Conservation (phyloP, 2,113 vertebrate genomes). For the Microcebus griseorufus region DNA sequence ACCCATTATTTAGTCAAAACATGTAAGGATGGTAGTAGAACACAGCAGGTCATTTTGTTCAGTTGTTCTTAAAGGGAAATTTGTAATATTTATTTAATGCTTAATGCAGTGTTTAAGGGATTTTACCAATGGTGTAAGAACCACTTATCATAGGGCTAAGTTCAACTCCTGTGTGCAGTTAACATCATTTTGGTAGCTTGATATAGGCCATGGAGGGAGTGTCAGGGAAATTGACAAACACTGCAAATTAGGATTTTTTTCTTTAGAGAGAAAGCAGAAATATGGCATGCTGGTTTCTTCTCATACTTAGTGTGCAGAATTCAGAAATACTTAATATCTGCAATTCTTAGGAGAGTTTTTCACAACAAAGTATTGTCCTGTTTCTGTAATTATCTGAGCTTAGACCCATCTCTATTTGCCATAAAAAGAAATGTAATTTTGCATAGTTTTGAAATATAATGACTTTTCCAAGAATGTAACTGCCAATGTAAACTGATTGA, state of each 20-base stretch:
- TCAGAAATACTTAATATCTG: neutral
- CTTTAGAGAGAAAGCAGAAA: neutral
- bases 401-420: neutral
- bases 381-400: neutral
- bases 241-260: neutral
- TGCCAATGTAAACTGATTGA: neutral
- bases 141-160: neutral
- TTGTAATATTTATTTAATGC: neutral
- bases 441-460: neutral
- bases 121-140: neutral
- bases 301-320: neutral
- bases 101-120: neutral
- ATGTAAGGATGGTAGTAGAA: neutral
- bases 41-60: neutral
- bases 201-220: neutral
- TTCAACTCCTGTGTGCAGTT: neutral
- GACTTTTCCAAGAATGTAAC: neutral
- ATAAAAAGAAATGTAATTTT: neutral
- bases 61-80: neutral
- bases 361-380: neutral
- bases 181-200: neutral
- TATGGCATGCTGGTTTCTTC: neutral
- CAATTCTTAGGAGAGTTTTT: neutral
- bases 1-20: neutral
- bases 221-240: neutral